Evolutionary conservation across 2,888 invertebrate species (phyloP).

Genomic region (Carpatolechia fugitivella): DNA sequence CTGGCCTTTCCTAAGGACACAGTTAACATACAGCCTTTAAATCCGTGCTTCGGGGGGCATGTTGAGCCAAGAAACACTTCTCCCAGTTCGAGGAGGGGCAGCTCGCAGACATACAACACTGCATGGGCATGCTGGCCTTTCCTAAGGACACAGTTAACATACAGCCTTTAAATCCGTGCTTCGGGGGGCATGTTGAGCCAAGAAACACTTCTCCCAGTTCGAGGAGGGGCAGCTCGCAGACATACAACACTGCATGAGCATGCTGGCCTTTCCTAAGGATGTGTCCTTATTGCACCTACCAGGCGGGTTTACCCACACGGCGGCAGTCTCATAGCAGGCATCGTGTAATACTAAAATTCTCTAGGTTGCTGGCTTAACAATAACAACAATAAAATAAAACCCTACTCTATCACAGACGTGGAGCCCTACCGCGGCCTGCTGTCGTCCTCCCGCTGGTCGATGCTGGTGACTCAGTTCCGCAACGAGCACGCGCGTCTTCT

Average conservation of each 20-base stretch:
- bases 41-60: too few relatives aligned
- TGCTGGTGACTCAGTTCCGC: conserved; percentile 93
- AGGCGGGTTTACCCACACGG: too few relatives aligned
- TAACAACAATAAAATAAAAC: too few relatives aligned
- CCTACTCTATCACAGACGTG: too few relatives aligned
- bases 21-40: conserved; percentile 81
- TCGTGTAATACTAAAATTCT: too few relatives aligned
- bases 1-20: conserved; percentile 94
- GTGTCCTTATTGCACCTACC: too few relatives aligned
- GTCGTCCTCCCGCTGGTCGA: conserved; percentile 86
- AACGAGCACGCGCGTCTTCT: conserved; percentile 96
- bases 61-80: conserved; percentile 96
- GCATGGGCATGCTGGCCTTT: conserved; percentile 97
- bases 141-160: conserved; percentile 85
- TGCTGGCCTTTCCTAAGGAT: conserved; percentile 81
- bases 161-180: too few relatives aligned
- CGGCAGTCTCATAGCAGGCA: too few relatives aligned
- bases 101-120: conserved; percentile 91
- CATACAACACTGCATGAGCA: conserved; percentile 96
- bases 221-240: conserved; percentile 92
- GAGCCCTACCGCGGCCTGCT: conserved; percentile 86
- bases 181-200: too few relatives aligned
- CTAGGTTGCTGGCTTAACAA: too few relatives aligned
- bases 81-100: conserved; percentile 92
- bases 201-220: conserved; percentile 92